phyloP scores from a whole-genome alignment of 2,113 vertebrate species.

The Chaenocephalus aceratus region DNA sequence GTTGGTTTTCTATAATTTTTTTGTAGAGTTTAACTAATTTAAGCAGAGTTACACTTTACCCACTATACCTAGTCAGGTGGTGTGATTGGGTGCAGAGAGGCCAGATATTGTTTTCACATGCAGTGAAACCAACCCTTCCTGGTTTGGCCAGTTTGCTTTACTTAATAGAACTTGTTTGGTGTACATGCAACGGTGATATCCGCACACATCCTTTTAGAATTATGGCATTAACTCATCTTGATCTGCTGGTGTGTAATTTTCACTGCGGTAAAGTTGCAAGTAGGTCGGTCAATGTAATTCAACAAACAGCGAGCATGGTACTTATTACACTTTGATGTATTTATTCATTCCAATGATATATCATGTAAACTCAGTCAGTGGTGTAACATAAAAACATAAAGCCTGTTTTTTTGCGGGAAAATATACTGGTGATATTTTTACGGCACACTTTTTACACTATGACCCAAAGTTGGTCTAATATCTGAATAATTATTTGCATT shows the following conservation, averaged over 20 bases:
- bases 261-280: not conserved
- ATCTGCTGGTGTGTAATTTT: conserved; percentile 21
- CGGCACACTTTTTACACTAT: not conserved
- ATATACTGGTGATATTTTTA: too few species aligned
- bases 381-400: not conserved
- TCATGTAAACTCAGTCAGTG: conserved; percentile 1
- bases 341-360: not conserved
- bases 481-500: conserved; percentile 11
- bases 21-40: not conserved
- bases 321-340: not conserved
- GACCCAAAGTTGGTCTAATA: not conserved
- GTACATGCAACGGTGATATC: not conserved
- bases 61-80: conserved; percentile 1
- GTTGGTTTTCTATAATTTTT: conserved; percentile 4
- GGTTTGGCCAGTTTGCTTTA: conserved; percentile 3
- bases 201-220: not conserved
- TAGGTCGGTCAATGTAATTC: not conserved
- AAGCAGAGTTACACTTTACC: conserved; percentile 3
- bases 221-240: not conserved
- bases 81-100: conserved; percentile 21
- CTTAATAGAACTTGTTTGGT: not conserved
- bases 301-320: not conserved
- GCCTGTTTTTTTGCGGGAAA: too few species aligned
- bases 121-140: conserved; percentile 1
- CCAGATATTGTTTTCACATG: conserved; percentile 9